A percentile compares a stretch with the other conserved stretches of the same genome.
Evolutionary conservation across 53 echinoderm and acorn worm species (phyloP).

Genomic region (Apostichopus leukothele): DNA sequence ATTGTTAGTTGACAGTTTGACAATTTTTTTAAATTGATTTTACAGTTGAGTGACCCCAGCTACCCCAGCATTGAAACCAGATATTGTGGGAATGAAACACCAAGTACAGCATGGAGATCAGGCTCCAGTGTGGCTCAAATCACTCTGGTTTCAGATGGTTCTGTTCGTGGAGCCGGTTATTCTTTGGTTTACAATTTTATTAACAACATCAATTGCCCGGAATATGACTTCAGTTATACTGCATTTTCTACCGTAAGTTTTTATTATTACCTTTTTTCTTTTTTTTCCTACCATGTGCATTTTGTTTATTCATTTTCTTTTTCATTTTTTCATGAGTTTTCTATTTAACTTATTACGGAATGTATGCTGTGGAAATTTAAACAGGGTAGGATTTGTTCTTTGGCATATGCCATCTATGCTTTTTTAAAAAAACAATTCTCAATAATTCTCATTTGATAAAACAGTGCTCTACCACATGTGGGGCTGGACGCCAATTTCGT

Average conservation of each 20-base stretch:
- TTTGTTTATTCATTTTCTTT: no score
- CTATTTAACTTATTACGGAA: no score
- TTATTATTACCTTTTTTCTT: neutral
- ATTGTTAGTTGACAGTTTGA: no score
- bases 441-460: neutral
- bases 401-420: no score
- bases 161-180: constrained; percentile 8
- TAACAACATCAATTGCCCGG: constrained; percentile 30
- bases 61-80: neutral
- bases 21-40: no score
- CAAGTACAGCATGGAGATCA: neutral
- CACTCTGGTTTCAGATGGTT: constrained; percentile 28
- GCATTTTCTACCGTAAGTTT: constrained; percentile 42
- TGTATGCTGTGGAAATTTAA: no score
- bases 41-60: constrained; percentile 33
- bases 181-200: neutral
- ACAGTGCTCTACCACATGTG: constrained; percentile 68
- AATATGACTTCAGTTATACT: neutral
- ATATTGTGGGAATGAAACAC: neutral
- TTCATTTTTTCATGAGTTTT: no score
- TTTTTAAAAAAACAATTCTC: no score
- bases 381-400: no score
- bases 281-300: no score
- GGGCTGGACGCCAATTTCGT: constrained; percentile 50
- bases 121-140: constrained; percentile 18